Conservation (phyloP, 2,113 vertebrate species). For the Acrocephalus kingi region DNA sequence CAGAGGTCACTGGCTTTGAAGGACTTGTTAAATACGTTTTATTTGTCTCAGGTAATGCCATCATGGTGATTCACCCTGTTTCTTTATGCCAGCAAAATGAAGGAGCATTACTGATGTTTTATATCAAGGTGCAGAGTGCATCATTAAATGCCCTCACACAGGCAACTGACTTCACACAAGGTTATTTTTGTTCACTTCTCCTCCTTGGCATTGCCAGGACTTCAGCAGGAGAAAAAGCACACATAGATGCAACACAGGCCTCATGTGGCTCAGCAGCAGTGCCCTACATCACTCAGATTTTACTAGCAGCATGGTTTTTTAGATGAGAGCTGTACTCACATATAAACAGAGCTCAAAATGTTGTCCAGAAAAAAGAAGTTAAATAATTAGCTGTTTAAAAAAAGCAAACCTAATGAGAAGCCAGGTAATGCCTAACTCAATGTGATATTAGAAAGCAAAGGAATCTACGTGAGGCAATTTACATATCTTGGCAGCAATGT, state of each 20-base stretch:
- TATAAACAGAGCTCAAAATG: conserved; percentile 1
- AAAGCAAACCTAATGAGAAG: background rate
- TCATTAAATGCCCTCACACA: background rate
- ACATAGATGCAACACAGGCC: background rate
- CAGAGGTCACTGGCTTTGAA: background rate
- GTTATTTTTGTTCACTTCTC: conserved; percentile 10
- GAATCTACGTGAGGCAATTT: conserved; percentile 42
- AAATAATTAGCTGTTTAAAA: conserved; percentile 26
- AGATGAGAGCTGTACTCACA: background rate
- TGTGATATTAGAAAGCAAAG: conserved; percentile 45
- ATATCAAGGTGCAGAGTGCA: background rate
- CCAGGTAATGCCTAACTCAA: conserved; percentile 19
- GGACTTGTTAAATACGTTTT: background rate
- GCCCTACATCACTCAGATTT: background rate
- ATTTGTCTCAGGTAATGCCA: background rate
- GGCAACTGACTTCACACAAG: background rate
- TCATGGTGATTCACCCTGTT: background rate
- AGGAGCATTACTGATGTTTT: background rate
- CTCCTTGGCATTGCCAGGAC: background rate
- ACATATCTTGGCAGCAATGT: conserved; percentile 49
- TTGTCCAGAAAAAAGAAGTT: background rate
- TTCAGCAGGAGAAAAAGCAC: background rate
- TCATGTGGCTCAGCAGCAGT: background rate
- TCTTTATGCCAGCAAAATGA: background rate
- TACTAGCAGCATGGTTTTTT: background rate